Conservation (phyloP, 2,113 vertebrate species). For the Regulus satrapa region DNA sequence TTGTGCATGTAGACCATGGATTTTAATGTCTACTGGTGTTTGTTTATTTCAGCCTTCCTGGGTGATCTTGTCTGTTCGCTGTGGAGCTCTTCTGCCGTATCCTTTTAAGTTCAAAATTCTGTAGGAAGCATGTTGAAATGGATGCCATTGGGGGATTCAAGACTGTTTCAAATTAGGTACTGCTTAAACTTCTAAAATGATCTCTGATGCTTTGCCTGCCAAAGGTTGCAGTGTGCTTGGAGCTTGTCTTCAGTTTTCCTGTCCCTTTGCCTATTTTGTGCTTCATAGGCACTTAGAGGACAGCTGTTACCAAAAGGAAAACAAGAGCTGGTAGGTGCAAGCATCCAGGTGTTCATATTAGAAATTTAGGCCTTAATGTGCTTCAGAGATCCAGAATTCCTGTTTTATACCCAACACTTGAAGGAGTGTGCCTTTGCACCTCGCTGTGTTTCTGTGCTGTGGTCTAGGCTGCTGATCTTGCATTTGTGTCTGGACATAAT, state of each 20-base stretch:
- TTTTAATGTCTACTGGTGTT: neutral
- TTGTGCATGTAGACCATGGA: neutral
- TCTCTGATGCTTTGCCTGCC: neutral
- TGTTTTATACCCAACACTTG: neutral
- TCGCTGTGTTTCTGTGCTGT: neutral
- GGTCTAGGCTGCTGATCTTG: neutral
- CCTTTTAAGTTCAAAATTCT: constrained; percentile 71
- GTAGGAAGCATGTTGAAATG: neutral
- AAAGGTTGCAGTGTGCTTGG: neutral
- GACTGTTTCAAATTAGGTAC: neutral
- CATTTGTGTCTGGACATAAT: neutral
- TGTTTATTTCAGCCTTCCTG: constrained; percentile 87
- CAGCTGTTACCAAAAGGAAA: neutral
- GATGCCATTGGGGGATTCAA: neutral
- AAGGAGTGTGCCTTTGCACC: neutral
- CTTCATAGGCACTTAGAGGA: neutral
- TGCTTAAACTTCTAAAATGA: neutral
- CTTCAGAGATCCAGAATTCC: neutral
- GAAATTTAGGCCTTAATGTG: neutral
- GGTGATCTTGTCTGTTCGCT: constrained; percentile 92
- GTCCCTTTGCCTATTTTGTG: neutral
- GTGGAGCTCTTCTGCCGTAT: constrained; percentile 97
- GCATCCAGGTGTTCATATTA: neutral
- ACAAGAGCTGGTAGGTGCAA: neutral
- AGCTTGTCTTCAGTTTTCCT: neutral